Evolutionary conservation across 2,113 vertebrate genomes (phyloP).

Genomic region (Clinocottus analis): DNA sequence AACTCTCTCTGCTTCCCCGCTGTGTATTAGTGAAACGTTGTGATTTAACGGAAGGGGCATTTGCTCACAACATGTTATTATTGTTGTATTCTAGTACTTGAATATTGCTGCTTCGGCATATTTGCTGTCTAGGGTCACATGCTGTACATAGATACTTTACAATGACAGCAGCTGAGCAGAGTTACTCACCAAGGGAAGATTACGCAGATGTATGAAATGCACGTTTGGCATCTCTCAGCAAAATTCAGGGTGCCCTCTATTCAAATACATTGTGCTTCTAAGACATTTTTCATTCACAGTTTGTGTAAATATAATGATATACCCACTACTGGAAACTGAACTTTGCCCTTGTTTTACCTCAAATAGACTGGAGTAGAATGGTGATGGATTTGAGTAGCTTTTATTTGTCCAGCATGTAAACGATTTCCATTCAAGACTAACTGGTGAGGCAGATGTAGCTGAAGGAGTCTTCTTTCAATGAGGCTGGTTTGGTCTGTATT

Average conservation of each 20-base stretch:
- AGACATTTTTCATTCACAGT: slow-evolving; percentile 3
- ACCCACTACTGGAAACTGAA: background rate
- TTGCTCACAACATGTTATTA: slow-evolving; percentile 51
- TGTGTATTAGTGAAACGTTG: slow-evolving; percentile 56
- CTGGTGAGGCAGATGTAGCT: background rate
- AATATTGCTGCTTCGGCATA: slow-evolving; percentile 27
- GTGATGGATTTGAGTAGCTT: slow-evolving; percentile 14
- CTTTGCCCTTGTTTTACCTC: background rate
- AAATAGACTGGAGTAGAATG: background rate
- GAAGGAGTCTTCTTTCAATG: background rate
- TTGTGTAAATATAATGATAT: background rate
- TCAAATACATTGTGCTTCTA: background rate
- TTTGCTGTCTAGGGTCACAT: slow-evolving; percentile 35
- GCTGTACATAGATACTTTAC: slow-evolving; percentile 24
- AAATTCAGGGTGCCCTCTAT: background rate
- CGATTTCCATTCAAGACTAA: background rate
- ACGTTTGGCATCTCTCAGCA: slow-evolving; percentile 4
- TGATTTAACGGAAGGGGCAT: slow-evolving; percentile 57
- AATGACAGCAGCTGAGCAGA: background rate
- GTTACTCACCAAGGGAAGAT: background rate
- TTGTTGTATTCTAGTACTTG: slow-evolving; percentile 29
- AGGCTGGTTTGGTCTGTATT: slow-evolving; percentile 4
- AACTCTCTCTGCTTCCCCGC: slow-evolving; percentile 42
- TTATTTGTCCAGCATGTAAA: slow-evolving; percentile 9
- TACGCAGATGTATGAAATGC: background rate